Conservation (phyloP, 2,888 invertebrate genomes). For the Omphaloscelis lunosa region DNA sequence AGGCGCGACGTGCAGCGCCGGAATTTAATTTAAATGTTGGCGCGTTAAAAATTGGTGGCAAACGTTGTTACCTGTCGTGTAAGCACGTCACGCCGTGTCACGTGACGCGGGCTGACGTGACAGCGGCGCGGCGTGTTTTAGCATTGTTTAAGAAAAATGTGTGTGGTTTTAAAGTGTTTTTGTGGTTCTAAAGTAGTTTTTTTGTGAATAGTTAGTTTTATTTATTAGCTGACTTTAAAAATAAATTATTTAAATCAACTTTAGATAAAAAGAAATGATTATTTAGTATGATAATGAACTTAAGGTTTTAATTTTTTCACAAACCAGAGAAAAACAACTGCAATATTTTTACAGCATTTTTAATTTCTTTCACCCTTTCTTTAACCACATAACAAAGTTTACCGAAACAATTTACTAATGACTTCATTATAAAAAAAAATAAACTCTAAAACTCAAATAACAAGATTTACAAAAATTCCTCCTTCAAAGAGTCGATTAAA, state of each 20-base stretch:
- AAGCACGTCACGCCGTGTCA: constrained; percentile 63
- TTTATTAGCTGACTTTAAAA: not conserved
- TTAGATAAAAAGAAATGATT: not conserved
- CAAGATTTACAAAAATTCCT: constrained; percentile 67
- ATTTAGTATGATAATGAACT: not conserved
- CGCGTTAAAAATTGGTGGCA: constrained; percentile 85
- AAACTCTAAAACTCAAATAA: constrained; percentile 50
- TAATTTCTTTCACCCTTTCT: constrained; percentile 37
- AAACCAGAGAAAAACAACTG: not conserved
- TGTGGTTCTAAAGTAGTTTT: not conserved
- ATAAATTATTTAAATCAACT: not conserved
- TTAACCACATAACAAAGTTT: constrained; percentile 28
- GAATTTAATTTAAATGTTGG: constrained; percentile 89
- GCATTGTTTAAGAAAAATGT: constrained; percentile 39
- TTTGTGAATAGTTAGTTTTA: not conserved
- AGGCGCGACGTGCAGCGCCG: constrained; percentile 68
- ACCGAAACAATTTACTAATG: constrained; percentile 42
- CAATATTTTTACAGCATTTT: constrained; percentile 19
- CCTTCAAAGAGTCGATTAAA: constrained; percentile 79
- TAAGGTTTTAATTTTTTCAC: not conserved
- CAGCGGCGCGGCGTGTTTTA: constrained; percentile 48
- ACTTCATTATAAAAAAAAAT: constrained; percentile 37
- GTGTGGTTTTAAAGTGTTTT: constrained; percentile 29
- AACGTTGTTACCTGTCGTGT: constrained; percentile 84
- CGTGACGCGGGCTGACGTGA: constrained; percentile 58